Evolutionary conservation across 2,888 invertebrate genomes (phyloP).

Genomic region (Cepaea hortensis): DNA sequence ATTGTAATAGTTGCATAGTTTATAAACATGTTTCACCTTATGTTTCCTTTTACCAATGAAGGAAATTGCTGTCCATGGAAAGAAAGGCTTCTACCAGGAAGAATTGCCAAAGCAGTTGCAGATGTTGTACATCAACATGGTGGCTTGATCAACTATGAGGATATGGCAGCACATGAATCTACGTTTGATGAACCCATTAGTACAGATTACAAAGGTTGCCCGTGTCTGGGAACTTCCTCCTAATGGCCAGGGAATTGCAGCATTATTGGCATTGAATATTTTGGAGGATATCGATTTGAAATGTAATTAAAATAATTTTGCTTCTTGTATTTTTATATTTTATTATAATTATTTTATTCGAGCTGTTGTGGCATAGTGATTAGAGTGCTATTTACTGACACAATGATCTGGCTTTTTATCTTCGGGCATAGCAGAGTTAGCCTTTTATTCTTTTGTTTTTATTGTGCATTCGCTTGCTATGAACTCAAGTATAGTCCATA

Average conservation of each 20-base stretch:
- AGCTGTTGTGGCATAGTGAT: too few species aligned
- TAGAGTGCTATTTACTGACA: too few species aligned
- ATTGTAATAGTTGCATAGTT: too few species aligned
- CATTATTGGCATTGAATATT: constrained; percentile 74
- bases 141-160: constrained; percentile 71
- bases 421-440: too few species aligned
- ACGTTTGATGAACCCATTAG: constrained; percentile 69
- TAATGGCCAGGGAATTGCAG: constrained; percentile 76
- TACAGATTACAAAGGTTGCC: constrained; percentile 66
- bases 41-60: constrained; percentile 38
- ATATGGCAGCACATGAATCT: constrained; percentile 66
- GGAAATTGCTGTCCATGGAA: constrained; percentile 66
- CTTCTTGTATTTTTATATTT: too few species aligned
- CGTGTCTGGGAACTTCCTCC: constrained; percentile 76
- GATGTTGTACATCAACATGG: constrained; percentile 68
- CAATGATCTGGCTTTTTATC: too few species aligned
- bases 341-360: too few species aligned
- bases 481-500: too few species aligned
- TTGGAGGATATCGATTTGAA: constrained; percentile 74
- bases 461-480: too few species aligned
- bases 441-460: too few species aligned
- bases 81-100: constrained; percentile 72
- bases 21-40: too few species aligned
- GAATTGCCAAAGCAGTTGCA: constrained; percentile 69
- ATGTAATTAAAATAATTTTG: constrained; percentile 57